A percentile compares a stretch with the other conserved stretches of the same genome.
Evolutionary conservation across 2,888 invertebrate species (phyloP).

Genomic region (Orthonychiurus folsomi): DNA sequence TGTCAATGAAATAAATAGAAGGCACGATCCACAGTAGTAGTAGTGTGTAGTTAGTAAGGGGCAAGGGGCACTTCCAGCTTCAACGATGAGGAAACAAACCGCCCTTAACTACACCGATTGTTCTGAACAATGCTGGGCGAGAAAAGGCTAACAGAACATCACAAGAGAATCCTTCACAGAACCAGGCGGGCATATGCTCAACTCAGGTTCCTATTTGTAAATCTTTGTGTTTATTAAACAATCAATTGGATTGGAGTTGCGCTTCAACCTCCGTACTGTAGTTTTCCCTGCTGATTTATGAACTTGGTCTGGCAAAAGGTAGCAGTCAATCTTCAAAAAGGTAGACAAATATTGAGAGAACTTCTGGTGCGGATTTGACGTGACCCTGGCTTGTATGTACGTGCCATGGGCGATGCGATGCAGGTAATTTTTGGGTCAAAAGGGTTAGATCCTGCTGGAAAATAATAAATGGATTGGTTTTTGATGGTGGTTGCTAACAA

Average conservation of each 20-base stretch:
- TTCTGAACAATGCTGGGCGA: conserved; percentile 25
- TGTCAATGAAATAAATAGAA: conserved; percentile 22
- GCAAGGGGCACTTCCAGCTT: background rate
- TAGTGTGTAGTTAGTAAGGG: background rate
- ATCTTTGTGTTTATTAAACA: background rate
- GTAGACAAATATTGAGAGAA: background rate
- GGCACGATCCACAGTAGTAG: conserved; percentile 32
- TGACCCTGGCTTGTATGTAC: background rate
- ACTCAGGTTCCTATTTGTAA: too few relatives aligned
- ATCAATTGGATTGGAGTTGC: conserved; percentile 1
- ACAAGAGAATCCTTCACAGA: background rate
- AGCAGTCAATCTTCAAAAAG: background rate
- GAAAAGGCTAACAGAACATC: background rate
- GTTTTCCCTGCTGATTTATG: too few relatives aligned
- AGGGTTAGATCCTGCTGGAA: background rate
- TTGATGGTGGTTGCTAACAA: background rate
- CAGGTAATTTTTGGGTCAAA: background rate
- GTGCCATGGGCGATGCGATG: too few relatives aligned
- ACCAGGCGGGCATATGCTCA: too few relatives aligned
- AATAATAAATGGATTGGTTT: background rate
- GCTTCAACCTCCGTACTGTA: too few relatives aligned
- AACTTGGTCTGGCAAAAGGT: too few relatives aligned
- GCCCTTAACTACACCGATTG: conserved; percentile 39
- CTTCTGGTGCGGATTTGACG: background rate
- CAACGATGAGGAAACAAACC: conserved; percentile 35